Percentiles rank a stretch among this genome's conserved stretches.
phyloP scores from a whole-genome alignment of 1,140 invertebrate species.

The Drosophila eugracilis region DNA sequence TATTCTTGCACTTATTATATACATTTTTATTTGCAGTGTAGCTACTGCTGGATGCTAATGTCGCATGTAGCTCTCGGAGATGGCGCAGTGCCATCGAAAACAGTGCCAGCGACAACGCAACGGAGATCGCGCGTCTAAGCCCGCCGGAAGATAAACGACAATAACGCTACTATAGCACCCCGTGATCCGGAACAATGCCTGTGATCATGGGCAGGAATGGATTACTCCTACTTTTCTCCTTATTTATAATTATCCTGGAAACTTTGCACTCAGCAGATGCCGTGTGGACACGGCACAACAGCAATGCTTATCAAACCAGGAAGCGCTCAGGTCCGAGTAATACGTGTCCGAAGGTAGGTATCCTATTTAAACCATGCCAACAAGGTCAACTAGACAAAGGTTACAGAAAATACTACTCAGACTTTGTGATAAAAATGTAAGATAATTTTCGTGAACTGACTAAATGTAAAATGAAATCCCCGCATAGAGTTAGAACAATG shows the following conservation, averaged over 20 bases:
- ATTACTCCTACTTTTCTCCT: conserved; percentile 19
- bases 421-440: not conserved
- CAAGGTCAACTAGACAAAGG: not conserved
- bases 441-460: too few species aligned
- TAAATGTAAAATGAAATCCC: not conserved
- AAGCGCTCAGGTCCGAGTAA: conserved; percentile 71
- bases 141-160: conserved; percentile 23
- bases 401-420: too few species aligned
- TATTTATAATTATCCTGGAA: conserved; percentile 32
- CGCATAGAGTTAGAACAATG: not conserved
- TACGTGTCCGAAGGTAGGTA: conserved; percentile 71
- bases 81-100: conserved; percentile 60
- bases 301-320: conserved; percentile 53
- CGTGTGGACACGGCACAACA: conserved; percentile 69
- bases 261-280: conserved; percentile 1
- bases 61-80: conserved; percentile 29
- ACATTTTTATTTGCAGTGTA: not conserved
- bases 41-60: conserved; percentile 19
- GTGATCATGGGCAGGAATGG: conserved; percentile 10
- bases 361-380: too few species aligned
- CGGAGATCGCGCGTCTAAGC: conserved; percentile 32
- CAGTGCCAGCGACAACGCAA: conserved; percentile 21
- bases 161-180: not conserved
- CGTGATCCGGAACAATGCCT: not conserved
- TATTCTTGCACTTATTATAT: not conserved